Evolutionary conservation across 1,140 invertebrate genomes (phyloP).

Genomic region (Anastrepha ludens): DNA sequence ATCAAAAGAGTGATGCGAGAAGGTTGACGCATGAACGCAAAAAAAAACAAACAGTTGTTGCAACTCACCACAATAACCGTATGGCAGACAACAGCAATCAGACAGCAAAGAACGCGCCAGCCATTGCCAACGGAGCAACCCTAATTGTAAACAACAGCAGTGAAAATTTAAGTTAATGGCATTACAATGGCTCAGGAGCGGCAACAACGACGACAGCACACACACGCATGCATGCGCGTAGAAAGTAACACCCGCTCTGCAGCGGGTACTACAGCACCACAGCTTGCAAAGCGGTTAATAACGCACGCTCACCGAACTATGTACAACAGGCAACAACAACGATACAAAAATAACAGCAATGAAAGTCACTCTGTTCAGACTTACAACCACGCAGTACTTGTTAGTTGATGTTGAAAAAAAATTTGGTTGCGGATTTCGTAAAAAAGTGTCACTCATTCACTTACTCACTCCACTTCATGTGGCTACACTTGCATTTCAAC

Average conservation of each 20-base stretch:
- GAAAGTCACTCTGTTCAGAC: background rate
- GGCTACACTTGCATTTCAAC: constrained; percentile 2
- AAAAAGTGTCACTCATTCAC: background rate
- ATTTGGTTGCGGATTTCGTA: background rate
- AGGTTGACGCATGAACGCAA: background rate
- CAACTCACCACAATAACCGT: constrained; percentile 32
- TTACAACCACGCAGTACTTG: background rate
- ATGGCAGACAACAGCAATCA: constrained; percentile 43
- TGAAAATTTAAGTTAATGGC: constrained; percentile 55
- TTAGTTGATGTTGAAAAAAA: background rate
- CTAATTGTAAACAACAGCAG: constrained; percentile 55
- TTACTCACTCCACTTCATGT: background rate
- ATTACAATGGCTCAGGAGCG: constrained; percentile 52
- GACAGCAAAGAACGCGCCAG: constrained; percentile 42
- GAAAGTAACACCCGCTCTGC: background rate
- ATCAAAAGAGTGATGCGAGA: background rate
- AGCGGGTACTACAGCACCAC: background rate
- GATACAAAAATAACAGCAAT: constrained; percentile 42
- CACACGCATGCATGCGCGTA: background rate
- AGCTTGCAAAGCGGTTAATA: background rate
- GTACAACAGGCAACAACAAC: background rate
- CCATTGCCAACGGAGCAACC: constrained; percentile 22
- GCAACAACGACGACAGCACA: background rate
- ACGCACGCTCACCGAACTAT: constrained; percentile 30
- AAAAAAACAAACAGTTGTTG: background rate